Evolutionary conservation across 1,140 invertebrate genomes (phyloP), one percentile per base, ranked within the genome.

Genomic region (Cephus cinctus): DNA sequence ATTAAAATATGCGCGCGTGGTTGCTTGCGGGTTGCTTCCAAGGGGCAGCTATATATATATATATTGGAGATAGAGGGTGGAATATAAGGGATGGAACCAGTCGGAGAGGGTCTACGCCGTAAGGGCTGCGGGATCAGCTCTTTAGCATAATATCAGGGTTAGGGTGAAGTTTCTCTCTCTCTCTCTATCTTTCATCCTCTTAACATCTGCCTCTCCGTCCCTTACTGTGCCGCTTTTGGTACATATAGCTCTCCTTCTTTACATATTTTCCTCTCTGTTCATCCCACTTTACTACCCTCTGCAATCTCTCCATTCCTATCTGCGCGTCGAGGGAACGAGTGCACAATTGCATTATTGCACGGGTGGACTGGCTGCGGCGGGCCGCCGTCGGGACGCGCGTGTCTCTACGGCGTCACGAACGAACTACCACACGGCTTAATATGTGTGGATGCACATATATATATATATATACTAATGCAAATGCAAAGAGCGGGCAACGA

Each of bases 1-100:
- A 48, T 55, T 55, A 44, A 52, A 47, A 40, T 52, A 51, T 36
- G 43, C 8, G 12, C 16, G n/a, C 15, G 15, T 22, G 9, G 19
- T 27, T n/a, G n/a, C n/a, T n/a, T 9, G 21, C n/a, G 4, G 12
- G 11, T 16, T 22, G 12, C 6, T 40, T 40, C 20, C 2, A 6
- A 21, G 20, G 20, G 9, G 20, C 38, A 16, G 38, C 42, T 53
- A 50, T 25, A 35, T 43, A 53, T 50, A 14, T 14, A 35, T 35
- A 35, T 14, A 35, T 35, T n/a, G n/a, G n/a, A n/a, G n/a, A n/a
- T n/a, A n/a, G n/a, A n/a, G n/a, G n/a, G n/a, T n/a, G n/a, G n/a
- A n/a, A n/a, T n/a, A n/a, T n/a, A n/a, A n/a, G n/a, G n/a, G n/a
- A n/a, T n/a, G n/a, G n/a, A n/a, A n/a, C n/a, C n/a, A n/a, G n/a